These are phyloP conservation scores for Chesias legatella DNA, from an alignment of 2,888 invertebrate genomes.

Conservation along the genomic window DNA sequence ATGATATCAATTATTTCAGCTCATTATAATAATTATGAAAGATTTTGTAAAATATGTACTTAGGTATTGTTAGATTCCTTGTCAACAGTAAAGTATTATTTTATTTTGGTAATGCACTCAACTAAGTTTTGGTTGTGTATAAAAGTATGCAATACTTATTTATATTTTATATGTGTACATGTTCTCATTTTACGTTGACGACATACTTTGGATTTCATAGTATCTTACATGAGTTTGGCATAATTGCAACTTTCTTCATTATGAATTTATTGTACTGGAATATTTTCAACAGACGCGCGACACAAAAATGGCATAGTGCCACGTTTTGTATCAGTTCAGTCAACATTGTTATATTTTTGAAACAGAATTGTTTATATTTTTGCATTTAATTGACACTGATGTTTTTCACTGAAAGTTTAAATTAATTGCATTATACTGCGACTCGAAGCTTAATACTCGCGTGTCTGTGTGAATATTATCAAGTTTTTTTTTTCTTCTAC, in stretches of 20 bases:
- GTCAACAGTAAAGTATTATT: neutral
- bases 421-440: too few species aligned
- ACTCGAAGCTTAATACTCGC: too few species aligned
- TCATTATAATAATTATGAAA: conserved; percentile 5
- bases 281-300: conserved; percentile 3
- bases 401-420: too few species aligned
- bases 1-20: conserved; percentile 5
- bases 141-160: conserved; percentile 24
- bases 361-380: neutral
- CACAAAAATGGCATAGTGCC: conserved; percentile 11
- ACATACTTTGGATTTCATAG: neutral
- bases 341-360: neutral
- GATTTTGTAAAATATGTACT: conserved; percentile 5
- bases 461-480: too few species aligned
- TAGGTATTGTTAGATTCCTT: neutral
- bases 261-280: conserved; percentile 1
- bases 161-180: conserved; percentile 4
- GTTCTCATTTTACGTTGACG: neutral
- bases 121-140: conserved; percentile 32
- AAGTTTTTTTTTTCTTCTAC: too few species aligned
- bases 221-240: conserved; percentile 8
- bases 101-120: conserved; percentile 24
- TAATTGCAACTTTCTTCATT: conserved; percentile 2
- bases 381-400: neutral
- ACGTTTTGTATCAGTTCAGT: conserved; percentile 9